Evolutionary conservation across 1,140 invertebrate species (phyloP).

Genomic region (Matsumurasca onukii): DNA sequence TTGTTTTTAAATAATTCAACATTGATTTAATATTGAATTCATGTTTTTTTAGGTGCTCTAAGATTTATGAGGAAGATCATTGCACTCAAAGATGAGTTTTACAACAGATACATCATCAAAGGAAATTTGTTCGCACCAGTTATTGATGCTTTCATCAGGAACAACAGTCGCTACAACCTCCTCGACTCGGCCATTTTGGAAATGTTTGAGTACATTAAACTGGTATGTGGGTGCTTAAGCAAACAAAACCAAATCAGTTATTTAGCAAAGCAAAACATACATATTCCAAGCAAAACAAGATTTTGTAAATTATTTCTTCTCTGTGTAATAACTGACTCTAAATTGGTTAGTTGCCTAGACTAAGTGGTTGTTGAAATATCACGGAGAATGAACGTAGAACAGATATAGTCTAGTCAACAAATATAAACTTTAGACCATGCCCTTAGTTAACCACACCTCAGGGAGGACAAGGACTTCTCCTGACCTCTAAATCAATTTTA

Average conservation of each 20-base stretch:
- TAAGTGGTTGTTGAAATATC: too few relatives aligned
- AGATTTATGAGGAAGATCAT: conserved; percentile 97
- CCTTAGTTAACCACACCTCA: too few relatives aligned
- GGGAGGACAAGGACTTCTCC: too few relatives aligned
- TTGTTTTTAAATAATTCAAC: not conserved
- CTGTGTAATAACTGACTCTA: too few relatives aligned
- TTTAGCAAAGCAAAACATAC: too few relatives aligned
- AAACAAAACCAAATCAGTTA: not conserved
- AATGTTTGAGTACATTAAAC: conserved; percentile 98
- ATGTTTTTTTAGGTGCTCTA: conserved; percentile 65
- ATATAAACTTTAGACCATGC: too few relatives aligned
- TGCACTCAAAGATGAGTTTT: conserved; percentile 97
- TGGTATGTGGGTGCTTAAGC: conserved; percentile 54
- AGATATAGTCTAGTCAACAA: too few relatives aligned
- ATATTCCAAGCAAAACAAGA: too few relatives aligned
- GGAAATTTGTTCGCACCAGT: conserved; percentile 97
- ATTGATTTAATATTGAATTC: not conserved
- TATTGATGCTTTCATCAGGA: conserved; percentile 93
- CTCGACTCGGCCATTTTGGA: conserved; percentile 97
- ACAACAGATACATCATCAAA: conserved; percentile 95
- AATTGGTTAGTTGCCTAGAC: too few relatives aligned
- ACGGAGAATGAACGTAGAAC: too few relatives aligned
- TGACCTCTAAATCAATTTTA: too few relatives aligned
- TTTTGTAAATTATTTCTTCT: too few relatives aligned
- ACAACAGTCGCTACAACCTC: conserved; percentile 97